These are phyloP conservation scores for Caenorhabditis elegans DNA, from an alignment of 1,140 invertebrate species.

Conservation along the genomic window WBcel235 BX284605.5:12763001-12763500, in stretches of 20 bases:
- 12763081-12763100: slow-evolving; percentile 81
- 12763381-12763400: neutral
- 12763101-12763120: slow-evolving; percentile 80
- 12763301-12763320: too few species aligned
- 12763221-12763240: neutral
- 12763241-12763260: slow-evolving; percentile 4
- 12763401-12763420: too few species aligned
- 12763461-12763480: neutral
- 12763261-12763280: neutral
- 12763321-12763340: slow-evolving; percentile 3
- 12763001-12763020: slow-evolving; percentile 93
- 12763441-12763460: too few species aligned
- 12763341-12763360: neutral
- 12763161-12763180: slow-evolving; percentile 49
- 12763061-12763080: slow-evolving; percentile 97
- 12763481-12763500: too few species aligned
- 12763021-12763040: slow-evolving; percentile 95
- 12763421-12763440: neutral
- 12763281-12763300: too few species aligned
- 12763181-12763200: neutral
- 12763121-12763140: slow-evolving; percentile 94
- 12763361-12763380: neutral
- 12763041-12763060: slow-evolving; percentile 96
- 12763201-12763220: slow-evolving; percentile 6
- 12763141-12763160: slow-evolving; percentile 75